Conservation (phyloP, 2,113 vertebrate genomes). For the Corythornis madagascariensis region DNA sequence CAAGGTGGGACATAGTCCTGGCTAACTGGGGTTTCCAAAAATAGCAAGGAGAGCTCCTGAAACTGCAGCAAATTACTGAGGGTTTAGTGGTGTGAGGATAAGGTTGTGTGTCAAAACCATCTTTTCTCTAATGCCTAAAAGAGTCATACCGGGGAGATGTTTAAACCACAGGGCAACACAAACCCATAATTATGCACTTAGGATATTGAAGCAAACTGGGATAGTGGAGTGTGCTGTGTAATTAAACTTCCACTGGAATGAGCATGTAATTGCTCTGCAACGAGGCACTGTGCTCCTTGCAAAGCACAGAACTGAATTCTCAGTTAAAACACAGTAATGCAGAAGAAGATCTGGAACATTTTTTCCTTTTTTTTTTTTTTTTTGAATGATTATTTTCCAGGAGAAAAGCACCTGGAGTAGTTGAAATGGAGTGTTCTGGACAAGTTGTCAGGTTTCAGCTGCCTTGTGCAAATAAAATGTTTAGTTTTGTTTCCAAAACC, state of each 20-base stretch:
- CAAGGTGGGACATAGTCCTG: neutral
- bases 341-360: neutral
- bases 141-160: neutral
- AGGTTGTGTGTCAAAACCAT: neutral
- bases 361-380: too few relatives aligned
- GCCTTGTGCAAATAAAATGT: neutral
- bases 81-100: neutral
- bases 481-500: neutral
- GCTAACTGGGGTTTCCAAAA: neutral
- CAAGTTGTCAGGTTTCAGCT: neutral
- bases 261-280: slow-evolving; percentile 25
- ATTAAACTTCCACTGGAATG: slow-evolving; percentile 25
- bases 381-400: neutral
- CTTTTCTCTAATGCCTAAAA: neutral
- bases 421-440: neutral
- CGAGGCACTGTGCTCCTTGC: neutral
- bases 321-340: neutral
- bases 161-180: slow-evolving; percentile 30
- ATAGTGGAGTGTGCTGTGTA: neutral
- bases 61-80: neutral
- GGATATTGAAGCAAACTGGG: slow-evolving; percentile 12
- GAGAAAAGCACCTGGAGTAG: neutral
- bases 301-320: neutral
- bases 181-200: slow-evolving; percentile 30
- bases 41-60: neutral